Conservation (phyloP, 2,113 vertebrate genomes). For the Butorides virescens region DNA sequence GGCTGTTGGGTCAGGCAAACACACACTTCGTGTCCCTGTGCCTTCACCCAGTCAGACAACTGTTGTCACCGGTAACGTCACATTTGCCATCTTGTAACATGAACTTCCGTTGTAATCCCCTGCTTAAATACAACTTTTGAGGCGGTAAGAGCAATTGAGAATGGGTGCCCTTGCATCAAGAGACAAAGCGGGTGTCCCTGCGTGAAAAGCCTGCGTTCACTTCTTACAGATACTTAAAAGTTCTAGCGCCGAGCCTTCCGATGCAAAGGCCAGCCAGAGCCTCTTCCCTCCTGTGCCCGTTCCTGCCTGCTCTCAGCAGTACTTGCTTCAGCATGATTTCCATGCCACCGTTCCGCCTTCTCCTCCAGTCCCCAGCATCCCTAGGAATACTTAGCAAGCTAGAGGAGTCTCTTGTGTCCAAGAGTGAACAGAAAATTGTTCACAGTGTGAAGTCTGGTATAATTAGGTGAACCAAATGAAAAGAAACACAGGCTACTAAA, state of each 20-base stretch:
- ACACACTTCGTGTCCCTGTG: rapidly evolving
- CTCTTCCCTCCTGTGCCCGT: neutral
- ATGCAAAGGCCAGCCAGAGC: neutral
- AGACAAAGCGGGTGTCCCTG: neutral
- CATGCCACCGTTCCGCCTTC: neutral
- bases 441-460: neutral
- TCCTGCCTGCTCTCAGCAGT: neutral
- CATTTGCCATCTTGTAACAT: neutral
- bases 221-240: neutral
- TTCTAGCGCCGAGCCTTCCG: neutral
- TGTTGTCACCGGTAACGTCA: neutral
- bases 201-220: neutral
- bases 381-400: neutral
- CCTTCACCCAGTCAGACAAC: neutral
- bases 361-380: neutral
- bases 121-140: neutral
- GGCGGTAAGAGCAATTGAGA: neutral
- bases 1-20: neutral
- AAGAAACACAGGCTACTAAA: neutral
- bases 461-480: neutral
- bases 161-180: neutral
- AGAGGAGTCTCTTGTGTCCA: neutral
- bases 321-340: neutral
- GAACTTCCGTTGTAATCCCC: neutral
- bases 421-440: neutral